Conservation (phyloP, 2,113 vertebrate genomes). For the Pituophis catenifer region DNA sequence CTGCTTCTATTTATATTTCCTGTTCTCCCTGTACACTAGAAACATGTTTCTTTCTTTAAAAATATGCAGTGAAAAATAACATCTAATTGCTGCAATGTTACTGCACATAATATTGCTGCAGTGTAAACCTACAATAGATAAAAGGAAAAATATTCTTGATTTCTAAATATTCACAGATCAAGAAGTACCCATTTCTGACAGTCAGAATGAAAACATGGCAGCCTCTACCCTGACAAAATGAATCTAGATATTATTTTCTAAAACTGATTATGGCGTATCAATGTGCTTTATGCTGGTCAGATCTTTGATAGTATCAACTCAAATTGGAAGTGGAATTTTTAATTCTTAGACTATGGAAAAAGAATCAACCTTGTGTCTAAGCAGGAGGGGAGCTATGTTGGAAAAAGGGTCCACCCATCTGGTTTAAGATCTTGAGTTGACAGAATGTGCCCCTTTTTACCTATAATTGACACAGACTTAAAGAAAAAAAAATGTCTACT, state of each 20-base stretch:
- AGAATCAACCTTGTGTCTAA: background rate
- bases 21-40: slow-evolving; percentile 1
- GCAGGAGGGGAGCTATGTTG: background rate
- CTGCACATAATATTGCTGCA: background rate
- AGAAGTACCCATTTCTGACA: background rate
- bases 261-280: background rate
- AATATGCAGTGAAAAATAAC: slow-evolving; percentile 13
- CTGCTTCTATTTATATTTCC: slow-evolving; percentile 42
- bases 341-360: background rate
- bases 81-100: background rate
- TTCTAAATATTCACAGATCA: background rate
- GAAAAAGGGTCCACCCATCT: background rate
- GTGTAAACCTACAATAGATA: background rate
- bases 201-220: background rate
- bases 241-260: rapidly evolving
- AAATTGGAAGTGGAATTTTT: background rate
- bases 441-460: background rate
- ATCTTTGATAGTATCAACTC: background rate
- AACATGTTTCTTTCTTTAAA: background rate
- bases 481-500: background rate
- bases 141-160: background rate
- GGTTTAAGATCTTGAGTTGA: background rate
- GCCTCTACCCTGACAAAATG: background rate
- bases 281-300: background rate
- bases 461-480: background rate